A percentile compares a stretch with the other conserved stretches of the same genome.
phyloP scores from a whole-genome alignment of 2,888 invertebrate species.

The Drosophila setosimentum region DNA sequence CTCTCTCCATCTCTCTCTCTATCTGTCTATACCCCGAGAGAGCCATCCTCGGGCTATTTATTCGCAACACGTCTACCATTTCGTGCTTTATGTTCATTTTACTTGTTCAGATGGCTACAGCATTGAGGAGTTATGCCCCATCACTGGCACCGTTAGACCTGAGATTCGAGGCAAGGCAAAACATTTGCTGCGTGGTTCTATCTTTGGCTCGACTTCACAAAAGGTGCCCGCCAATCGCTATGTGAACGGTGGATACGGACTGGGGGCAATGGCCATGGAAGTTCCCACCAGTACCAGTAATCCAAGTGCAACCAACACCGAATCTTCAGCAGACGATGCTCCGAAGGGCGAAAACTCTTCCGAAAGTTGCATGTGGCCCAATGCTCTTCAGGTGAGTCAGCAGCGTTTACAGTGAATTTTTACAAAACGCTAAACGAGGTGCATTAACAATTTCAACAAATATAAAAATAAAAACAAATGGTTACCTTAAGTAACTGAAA shows the following conservation, averaged over 20 bases:
- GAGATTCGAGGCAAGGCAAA: constrained; percentile 81
- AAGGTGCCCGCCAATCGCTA: constrained; percentile 81
- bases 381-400: constrained; percentile 92
- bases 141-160: constrained; percentile 46
- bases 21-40: constrained; percentile 12
- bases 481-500: not conserved
- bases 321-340: constrained; percentile 44
- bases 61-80: constrained; percentile 56
- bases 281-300: constrained; percentile 44
- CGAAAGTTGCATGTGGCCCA: constrained; percentile 89
- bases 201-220: constrained; percentile 78
- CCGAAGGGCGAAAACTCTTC: constrained; percentile 68
- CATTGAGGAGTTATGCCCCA: constrained; percentile 83
- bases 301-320: constrained; percentile 37
- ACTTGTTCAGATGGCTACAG: constrained; percentile 81
- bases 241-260: constrained; percentile 70
- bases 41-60: constrained; percentile 39
- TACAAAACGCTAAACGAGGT: not conserved
- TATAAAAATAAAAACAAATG: not conserved
- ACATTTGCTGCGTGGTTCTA: constrained; percentile 82
- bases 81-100: constrained; percentile 43
- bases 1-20: not conserved
- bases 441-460: not conserved
- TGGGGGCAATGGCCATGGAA: constrained; percentile 43
- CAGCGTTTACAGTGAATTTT: not conserved